Evolutionary conservation across 1,140 invertebrate genomes (phyloP).

Genomic region (Drosophila equinoxialis): DNA sequence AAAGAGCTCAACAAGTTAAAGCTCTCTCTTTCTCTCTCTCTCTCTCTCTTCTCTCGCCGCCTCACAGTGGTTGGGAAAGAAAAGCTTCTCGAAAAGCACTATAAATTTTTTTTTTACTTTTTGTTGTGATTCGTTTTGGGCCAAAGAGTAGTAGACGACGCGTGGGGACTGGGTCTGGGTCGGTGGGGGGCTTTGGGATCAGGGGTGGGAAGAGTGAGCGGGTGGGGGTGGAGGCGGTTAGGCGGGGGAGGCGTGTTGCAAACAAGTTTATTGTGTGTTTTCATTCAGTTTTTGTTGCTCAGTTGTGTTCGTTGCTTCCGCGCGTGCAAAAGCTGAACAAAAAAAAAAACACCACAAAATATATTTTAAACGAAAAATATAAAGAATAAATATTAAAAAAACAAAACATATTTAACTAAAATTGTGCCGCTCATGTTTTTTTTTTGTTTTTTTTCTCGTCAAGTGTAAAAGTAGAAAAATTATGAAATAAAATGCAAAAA

Average conservation of each 20-base stretch:
- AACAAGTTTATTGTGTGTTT: constrained; percentile 67
- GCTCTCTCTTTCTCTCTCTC: not conserved
- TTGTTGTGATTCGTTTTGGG: constrained; percentile 1
- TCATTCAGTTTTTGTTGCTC: constrained; percentile 74
- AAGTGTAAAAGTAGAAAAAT: constrained; percentile 20
- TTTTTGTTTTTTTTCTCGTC: not conserved
- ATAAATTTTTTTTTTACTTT: not conserved
- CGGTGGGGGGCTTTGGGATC: not conserved
- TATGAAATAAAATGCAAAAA: constrained; percentile 10
- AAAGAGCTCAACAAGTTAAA: constrained; percentile 9
- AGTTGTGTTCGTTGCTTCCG: constrained; percentile 73
- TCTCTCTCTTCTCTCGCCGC: not conserved
- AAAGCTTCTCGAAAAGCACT: not conserved
- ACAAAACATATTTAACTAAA: not conserved
- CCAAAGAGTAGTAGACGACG: constrained; percentile 7
- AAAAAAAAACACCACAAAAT: not conserved
- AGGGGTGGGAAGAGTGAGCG: not conserved
- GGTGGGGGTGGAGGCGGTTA: not conserved
- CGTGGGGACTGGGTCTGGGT: not conserved
- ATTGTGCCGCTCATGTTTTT: not conserved
- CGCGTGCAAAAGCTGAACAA: constrained; percentile 69
- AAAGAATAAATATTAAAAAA: not conserved
- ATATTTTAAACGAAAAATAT: not conserved
- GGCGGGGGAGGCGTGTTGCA: constrained; percentile 6
- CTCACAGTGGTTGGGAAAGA: not conserved